Evolutionary conservation across 2,113 vertebrate genomes (phyloP), one percentile per base, ranked within the genome.

Genomic region (Cyphomyrus plagiostoma): DNA sequence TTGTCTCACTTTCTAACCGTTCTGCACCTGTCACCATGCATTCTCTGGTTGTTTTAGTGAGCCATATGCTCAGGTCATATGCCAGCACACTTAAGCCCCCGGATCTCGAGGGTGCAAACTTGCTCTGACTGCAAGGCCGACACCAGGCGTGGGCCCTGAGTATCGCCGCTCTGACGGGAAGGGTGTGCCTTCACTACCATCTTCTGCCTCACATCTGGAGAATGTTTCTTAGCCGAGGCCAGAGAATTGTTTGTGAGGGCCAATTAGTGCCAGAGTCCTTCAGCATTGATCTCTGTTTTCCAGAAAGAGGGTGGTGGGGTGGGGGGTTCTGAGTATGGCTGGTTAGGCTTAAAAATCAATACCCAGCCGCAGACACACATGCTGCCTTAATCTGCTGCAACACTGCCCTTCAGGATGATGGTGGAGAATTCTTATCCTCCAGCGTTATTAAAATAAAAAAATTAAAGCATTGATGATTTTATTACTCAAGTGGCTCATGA

Each of bases 171-270:
- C 13, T 39, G 74, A 15, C 26, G 0, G 35, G 5, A n/a, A 19
- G 30, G 74, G 15, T 39, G 74, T 39, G 13, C 35, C 39, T 39
- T 39, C 30, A 17, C 30, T n/a, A 39, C 74, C 74, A 19, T 42
- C 74, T 80, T 80, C 94, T 93, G 93, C 94, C 91, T 94, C 89
- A 93, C 92, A 92, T 92, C 93, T 94, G 85, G 48, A 50, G 85
- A 87, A n/a, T 53, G 49, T 87, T 87, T 56, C 30, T 53, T 53
- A 87, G 30, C 13, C 6, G 17, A 53, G 30, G 50, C 50, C 85
- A 87, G 48, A 86, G 45, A 50, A 50, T 46, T 48, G 85, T 53
- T 87, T 87, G 50, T 53, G 48, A 87, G 48, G n/a, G 85, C 50
- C 85, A 35, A 35, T 87, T 87, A 87, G 26, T 26, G 85, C 85